Base-by-base conservation (phyloP, 2,888 invertebrate species). In the Monopis laevigella region DNA sequence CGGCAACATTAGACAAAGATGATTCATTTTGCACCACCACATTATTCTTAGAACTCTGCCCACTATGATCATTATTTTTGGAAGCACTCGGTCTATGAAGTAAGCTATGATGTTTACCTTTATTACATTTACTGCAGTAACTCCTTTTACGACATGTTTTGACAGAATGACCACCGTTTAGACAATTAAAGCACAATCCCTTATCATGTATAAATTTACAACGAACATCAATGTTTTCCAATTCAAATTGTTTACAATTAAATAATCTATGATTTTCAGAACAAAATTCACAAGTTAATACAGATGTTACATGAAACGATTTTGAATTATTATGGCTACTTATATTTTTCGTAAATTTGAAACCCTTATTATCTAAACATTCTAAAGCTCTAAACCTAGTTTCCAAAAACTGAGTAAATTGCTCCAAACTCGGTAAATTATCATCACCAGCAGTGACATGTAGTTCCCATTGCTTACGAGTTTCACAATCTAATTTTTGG, bases 391-490 rank as follows among this genome's bases (percentile, higher is more conserved):
- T 32, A 14, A 32, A 32, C 16, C 32, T 32, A 3, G 3, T 6
- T 32, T 32, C 32, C 16, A 32, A 32, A 32, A 32, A 32, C 3
- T 16, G 8, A 12, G 4, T 32, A 17, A 32, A 32, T 5, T 11
- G 13, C 5, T 5, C 3, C 5, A 32, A 14, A 12, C 5, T 32
- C 3, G 32, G 32, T 7, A 32, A n/a, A 6, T 32, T 16, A 5
- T 32, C 32, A 6, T 12, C 3, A 5, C 5, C 11, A 12, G 11
- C 32, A 14, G 6, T 14, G 6, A 12, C 6, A 5, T 32, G 11
- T 6, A n/a, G 32, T 32, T 32, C 32, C 32, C 32, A 32, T 14
- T 14, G 32, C 16, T 32, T 32, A 5, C 32, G 5, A 7, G 32
- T 13, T 11, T 32, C 32, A 5, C 6, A 13, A 14, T 32, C 32